Evolutionary conservation across 2,888 invertebrate genomes (phyloP), one percentile per base, ranked within the genome.

Genomic region (Trachelus iudaicus): DNA sequence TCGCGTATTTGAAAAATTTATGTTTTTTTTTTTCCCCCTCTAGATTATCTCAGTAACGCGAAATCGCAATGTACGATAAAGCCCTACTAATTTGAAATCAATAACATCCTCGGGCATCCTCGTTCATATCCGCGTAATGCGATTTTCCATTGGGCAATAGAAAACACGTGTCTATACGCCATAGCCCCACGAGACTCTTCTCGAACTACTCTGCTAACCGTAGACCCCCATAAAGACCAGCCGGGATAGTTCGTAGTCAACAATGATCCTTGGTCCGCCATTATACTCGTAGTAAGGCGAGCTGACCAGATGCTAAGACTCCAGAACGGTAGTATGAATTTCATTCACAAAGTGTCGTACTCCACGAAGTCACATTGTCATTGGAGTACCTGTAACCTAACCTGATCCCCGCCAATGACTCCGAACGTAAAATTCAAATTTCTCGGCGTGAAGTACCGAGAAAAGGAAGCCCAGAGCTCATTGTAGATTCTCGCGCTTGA

Each of bases 321-420:
- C 40, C 34, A 74, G 23, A 69, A 56, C 34, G 80, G 83, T 85
- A 87, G 87, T 88, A 87, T 86, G 84, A 83, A 86, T 86, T 82
- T 86, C 86, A 90, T 90, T 89, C 87, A 90, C 83, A 84, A 85
- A 83, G 85, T 83, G 85, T 79, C 80, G 80, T 82, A 83, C 85
- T 85, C 78, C 79, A 83, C 83, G 82, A 79, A 81, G 81, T 76
- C 78, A 82, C 81, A 87, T 87, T 88, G 86, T 85, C 81, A 75
- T 76, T 90, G 78, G 87, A 90, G 90, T 89, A 89, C 87, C 89
- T 89, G 89, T 89, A 90, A 90, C 87, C 77, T 88, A 87, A 84
- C 85, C 79, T 77, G 71, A 71, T 74, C 75, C 79, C 80, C 77
- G 40, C 4, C 31, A 31, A 71, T 71, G 71, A 23, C 56, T 23